Evolutionary conservation across 2,797 vertebrate species (phyloP), one percentile per base, ranked within the genome.

Genomic region (Mormyrops attenuatus): DNA sequence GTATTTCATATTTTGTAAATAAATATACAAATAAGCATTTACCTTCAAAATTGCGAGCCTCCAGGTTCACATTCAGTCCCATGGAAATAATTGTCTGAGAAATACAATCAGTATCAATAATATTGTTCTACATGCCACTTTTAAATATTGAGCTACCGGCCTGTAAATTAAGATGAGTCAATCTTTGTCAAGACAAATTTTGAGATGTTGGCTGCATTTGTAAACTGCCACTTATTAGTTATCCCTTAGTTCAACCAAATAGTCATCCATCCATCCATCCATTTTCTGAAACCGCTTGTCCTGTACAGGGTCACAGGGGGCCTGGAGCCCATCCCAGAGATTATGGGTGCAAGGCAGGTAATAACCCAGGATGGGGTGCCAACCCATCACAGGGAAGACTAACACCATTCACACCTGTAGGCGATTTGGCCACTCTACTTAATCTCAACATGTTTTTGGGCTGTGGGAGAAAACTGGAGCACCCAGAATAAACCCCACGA

Each of bases 41-140:
- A 98, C 97, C 98, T 93, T 98, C 98, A 88, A 97, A 98, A 92
- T 98, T 97, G 87, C 97, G 95, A 86, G 97, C 95, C 92, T 98
- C 97, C 88, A 97, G 87, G 63, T 97, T 93, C 90, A 97, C 92
- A 1, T 84, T 60, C 3, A 92, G 91, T 60, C 94, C 93, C 88
- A 66, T 91, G 0, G 92, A 93, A 50, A 96, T 92, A 92, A 96
- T 92, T 4, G 92, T 93, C 96, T 97, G 88, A 49, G 87, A 82
- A 90, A 57, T 13, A 87, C 5, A 55, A 88, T 55, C 5, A 57
- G 30, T 52, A 66, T 50, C 8, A 47, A 49, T 13, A 87, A 17
- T 85, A 60, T 73, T 73, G 38, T 73, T 17, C 9, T 73, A 73
- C 30, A 38, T 17, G 13, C 26, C 3, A 30, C 30, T 73, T 38